phyloP scores from a whole-genome alignment of 2,113 vertebrate genomes.

The Chionis minor region DNA sequence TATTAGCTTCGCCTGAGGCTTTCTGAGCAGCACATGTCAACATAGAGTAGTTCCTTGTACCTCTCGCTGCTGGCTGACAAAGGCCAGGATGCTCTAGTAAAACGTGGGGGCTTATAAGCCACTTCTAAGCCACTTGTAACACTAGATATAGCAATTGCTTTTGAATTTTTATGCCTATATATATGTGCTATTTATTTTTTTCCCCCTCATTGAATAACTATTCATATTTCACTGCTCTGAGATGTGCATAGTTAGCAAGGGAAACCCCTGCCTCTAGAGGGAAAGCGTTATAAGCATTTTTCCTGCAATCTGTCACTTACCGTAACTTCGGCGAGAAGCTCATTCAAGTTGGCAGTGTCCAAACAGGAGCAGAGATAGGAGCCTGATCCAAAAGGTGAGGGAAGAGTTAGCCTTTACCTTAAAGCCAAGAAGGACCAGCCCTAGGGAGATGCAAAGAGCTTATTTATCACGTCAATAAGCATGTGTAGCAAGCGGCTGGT shows the following conservation, averaged over 20 bases:
- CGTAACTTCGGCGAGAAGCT: neutral
- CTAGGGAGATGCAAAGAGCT: neutral
- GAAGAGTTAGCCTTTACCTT: neutral
- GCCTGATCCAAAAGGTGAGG: neutral
- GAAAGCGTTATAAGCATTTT: neutral
- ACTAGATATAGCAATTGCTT: neutral
- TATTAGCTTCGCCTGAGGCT: neutral
- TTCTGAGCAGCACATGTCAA: neutral
- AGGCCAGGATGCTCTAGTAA: neutral
- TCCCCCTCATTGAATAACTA: neutral
- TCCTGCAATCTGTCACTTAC: neutral
- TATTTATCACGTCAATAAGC: neutral
- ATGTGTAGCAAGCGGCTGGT: neutral
- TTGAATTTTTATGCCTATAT: neutral
- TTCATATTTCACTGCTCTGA: neutral
- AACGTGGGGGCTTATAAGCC: neutral
- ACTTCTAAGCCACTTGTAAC: neutral
- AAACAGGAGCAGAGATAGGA: neutral
- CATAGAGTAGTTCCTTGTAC: neutral
- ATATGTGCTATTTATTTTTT: neutral
- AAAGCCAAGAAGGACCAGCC: neutral
- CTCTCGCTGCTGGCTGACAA: neutral
- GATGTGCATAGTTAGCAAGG: neutral
- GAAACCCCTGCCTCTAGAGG: neutral
- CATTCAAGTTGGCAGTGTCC: neutral